phyloP scores from a whole-genome alignment of 1,140 invertebrate species.

The Ridgeia piscesae region DNA sequence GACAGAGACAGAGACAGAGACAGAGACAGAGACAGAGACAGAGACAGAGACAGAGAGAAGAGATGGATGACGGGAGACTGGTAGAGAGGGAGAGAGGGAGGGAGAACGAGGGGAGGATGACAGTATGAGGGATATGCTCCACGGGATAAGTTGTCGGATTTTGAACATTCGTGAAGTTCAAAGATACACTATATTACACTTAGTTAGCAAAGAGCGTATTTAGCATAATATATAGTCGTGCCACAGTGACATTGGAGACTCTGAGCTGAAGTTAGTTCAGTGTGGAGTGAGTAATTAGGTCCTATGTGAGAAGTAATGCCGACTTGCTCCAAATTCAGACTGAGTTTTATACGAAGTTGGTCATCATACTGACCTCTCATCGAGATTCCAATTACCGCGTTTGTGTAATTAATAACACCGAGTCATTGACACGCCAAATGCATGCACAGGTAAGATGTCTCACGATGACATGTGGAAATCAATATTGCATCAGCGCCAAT shows the following conservation, averaged over 20 bases:
- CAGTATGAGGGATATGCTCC: no score
- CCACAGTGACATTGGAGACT: not conserved
- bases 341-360: not conserved
- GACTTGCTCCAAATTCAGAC: not conserved
- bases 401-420: not conserved
- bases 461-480: not conserved
- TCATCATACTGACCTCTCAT: not conserved
- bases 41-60: no score
- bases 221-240: not conserved
- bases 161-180: no score
- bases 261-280: not conserved
- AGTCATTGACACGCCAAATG: not conserved
- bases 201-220: not conserved
- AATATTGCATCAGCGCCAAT: not conserved
- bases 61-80: not conserved
- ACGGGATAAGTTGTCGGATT: not conserved
- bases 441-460: not conserved
- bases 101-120: not conserved
- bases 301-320: not conserved
- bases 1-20: no score
- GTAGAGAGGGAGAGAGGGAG: not conserved
- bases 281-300: not conserved
- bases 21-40: no score
- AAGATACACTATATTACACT: no score
- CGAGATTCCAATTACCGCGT: not conserved